Evolutionary conservation across 2,113 vertebrate species (phyloP), one percentile per base, ranked within the genome.

Genomic region (Xyliphius kryptos): DNA sequence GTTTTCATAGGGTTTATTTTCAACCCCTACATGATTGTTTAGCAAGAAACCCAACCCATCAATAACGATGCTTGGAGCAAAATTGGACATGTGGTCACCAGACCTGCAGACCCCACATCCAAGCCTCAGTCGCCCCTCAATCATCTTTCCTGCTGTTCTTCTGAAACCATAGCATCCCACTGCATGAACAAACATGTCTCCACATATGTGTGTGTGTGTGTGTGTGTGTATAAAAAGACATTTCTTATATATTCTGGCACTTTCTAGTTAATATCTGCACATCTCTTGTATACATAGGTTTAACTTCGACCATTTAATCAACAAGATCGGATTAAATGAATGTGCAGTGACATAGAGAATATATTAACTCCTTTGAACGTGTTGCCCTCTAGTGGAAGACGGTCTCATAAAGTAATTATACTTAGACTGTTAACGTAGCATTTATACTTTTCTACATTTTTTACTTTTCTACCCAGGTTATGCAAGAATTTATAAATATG

Each of bases 51-150:
- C 69, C 65, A 70, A 74, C 64, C 77, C 78, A 63, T 67, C 74
- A 70, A 70, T 77, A 79, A 74, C 75, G 76, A 63, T 43, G 73
- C 70, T 22, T 68, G 37, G 71, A 81, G 70, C 76, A 67, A 47
- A 49, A n/a, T 78, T 54, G n/a, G 76, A 86, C 86, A 87, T 88
- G 83, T 88, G 86, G 85, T 79, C 78, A 81, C 83, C 86, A 88
- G 84, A 77, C 69, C 72, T 40, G 55, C 37, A 55, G 59, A 67
- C 68, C 72, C 67, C 64, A 56, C 58, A 53, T 44, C 58, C 59
- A 50, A 57, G 36, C 21, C 47, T 46, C 11, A 26, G 17, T 43
- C 41, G 56, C 53, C 40, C 11, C n/a, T n/a, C n/a, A n/a, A n/a
- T n/a, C n/a, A n/a, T 0, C 44, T 19, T 53, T 50, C 40, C 68